A percentile compares a stretch with the other conserved stretches of the same genome.
Conservation (phyloP, 2,797 vertebrate species). For the Perodicticus potto region DNA sequence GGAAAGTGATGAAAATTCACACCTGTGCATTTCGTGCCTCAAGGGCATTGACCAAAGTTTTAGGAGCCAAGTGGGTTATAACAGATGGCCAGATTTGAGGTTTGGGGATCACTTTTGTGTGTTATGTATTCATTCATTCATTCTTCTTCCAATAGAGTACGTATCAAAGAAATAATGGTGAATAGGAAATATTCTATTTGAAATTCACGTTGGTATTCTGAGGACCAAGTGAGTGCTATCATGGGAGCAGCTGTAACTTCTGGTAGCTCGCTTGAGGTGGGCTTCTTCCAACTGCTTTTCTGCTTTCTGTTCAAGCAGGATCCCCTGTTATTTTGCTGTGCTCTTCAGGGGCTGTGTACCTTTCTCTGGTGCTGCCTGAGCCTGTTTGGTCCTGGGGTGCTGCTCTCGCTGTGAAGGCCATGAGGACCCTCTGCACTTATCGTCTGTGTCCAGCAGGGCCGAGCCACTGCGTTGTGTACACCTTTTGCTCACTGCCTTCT, state of each 20-base stretch:
- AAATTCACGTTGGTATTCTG: background rate
- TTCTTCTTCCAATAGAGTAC: background rate
- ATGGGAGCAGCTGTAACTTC: background rate
- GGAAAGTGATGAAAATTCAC: background rate
- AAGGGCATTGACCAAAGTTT: background rate
- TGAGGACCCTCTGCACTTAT: no score
- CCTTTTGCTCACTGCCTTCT: background rate
- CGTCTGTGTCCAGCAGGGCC: background rate
- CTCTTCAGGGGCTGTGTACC: background rate
- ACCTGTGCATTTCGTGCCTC: background rate
- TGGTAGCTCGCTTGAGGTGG: background rate
- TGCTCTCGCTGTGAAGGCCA: background rate
- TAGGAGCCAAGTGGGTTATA: background rate
- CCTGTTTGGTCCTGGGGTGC: background rate
- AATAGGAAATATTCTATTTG: background rate
- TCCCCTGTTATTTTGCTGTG: background rate
- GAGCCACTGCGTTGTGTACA: background rate
- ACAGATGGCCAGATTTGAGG: background rate
- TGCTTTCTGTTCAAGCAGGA: background rate
- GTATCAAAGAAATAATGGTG: background rate
- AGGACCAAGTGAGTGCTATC: background rate
- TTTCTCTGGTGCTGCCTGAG: background rate
- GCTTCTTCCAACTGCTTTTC: background rate
- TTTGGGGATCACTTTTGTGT: background rate
- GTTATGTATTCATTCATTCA: background rate